Evolutionary conservation across 2,888 invertebrate species (phyloP).

Genomic region (Agrenia bidenticulata): DNA sequence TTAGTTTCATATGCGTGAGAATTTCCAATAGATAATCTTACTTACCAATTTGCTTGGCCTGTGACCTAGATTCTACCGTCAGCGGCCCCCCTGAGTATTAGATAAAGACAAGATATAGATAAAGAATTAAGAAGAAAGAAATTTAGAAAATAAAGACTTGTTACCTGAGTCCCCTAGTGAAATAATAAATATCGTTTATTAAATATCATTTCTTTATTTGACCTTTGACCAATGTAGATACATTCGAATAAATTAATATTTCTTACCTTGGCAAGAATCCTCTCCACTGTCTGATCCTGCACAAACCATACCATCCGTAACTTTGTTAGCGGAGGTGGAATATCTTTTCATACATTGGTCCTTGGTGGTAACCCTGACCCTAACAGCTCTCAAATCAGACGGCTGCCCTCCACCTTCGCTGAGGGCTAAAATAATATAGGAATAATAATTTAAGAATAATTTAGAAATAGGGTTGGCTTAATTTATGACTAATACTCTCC

Average conservation of each 20-base stretch:
- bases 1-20: not conserved
- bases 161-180: no score
- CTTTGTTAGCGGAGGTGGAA: conserved; percentile 29
- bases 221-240: not conserved
- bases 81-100: conserved; percentile 70
- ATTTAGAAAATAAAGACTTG: conserved; percentile 10
- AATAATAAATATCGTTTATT: no score
- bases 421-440: conserved; percentile 11
- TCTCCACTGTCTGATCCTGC: conserved; percentile 73
- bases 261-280: conserved; percentile 68
- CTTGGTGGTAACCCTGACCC: conserved; percentile 32
- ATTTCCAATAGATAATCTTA: not conserved
- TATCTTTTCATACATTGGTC: conserved; percentile 33
- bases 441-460: not conserved
- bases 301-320: conserved; percentile 70
- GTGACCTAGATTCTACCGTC: conserved; percentile 25
- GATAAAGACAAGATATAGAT: conserved; percentile 5
- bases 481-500: not conserved
- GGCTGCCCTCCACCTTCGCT: conserved; percentile 40
- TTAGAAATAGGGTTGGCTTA: not conserved
- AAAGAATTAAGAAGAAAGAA: no score
- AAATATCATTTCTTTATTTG: no score
- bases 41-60: conserved; percentile 32
- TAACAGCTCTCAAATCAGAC: conserved; percentile 32
- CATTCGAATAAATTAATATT: not conserved